Conservation (phyloP, 2,888 invertebrate species). For the Tiphia femorata region DNA sequence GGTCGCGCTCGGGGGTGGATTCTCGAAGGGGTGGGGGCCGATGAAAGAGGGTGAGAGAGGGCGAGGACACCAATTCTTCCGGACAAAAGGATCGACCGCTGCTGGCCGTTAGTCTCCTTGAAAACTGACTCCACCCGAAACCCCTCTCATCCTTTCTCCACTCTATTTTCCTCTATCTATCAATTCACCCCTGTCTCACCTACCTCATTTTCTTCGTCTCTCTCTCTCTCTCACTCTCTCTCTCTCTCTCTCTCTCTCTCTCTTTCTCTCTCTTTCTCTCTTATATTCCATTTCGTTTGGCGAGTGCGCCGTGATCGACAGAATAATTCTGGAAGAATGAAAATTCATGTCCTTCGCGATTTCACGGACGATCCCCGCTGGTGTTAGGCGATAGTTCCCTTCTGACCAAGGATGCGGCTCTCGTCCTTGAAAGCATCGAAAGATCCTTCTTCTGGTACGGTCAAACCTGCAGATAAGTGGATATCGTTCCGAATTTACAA, state of each 20-base stretch:
- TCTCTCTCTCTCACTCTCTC: background rate
- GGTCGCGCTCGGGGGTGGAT: too few species aligned
- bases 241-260: background rate
- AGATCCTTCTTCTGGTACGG: slow-evolving; percentile 25
- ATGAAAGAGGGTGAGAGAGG: too few species aligned
- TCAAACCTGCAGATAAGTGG: slow-evolving; percentile 43
- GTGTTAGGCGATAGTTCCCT: too few species aligned
- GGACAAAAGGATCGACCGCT: slow-evolving; percentile 44
- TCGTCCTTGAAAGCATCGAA: slow-evolving; percentile 27
- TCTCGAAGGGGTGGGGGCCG: too few species aligned
- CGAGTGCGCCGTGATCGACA: slow-evolving; percentile 51
- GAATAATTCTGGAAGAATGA: slow-evolving; percentile 59
- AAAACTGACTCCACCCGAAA: slow-evolving; percentile 38
- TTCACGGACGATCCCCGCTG: slow-evolving; percentile 19
- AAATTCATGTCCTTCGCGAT: slow-evolving; percentile 51
- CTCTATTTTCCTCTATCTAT: too few species aligned
- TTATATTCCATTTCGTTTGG: too few species aligned
- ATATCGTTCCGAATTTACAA: slow-evolving; percentile 26
- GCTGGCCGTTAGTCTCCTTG: slow-evolving; percentile 31
- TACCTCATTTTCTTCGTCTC: background rate
- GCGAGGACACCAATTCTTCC: slow-evolving; percentile 39
- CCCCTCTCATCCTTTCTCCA: too few species aligned
- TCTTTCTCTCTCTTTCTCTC: background rate
- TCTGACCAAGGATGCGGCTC: too few species aligned
- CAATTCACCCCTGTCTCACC: too few species aligned